These are phyloP conservation scores for Triplophysa bombifrons DNA, from an alignment of 2,797 vertebrate genomes.

Conservation along the genomic window DNA sequence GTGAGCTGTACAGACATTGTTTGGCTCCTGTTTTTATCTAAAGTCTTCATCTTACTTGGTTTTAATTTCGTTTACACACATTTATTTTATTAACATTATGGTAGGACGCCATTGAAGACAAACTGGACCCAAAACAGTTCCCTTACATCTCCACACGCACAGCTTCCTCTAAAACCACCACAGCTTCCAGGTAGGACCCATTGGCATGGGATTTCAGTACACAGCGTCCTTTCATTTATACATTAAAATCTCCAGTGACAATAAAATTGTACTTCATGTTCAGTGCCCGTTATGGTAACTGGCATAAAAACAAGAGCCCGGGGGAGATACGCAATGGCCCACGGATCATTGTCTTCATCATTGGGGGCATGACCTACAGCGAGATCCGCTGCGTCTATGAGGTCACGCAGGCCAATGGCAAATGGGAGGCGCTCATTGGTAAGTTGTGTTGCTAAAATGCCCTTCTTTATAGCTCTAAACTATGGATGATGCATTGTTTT, in stretches of 20 bases:
- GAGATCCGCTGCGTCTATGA: slow-evolving; percentile 98
- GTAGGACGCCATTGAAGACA: slow-evolving; percentile 96
- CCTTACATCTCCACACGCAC: slow-evolving; percentile 95
- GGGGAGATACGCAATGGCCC: slow-evolving; percentile 94
- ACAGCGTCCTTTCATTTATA: neutral
- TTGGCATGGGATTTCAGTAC: slow-evolving; percentile 1
- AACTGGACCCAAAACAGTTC: slow-evolving; percentile 93
- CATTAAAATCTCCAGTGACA: neutral
- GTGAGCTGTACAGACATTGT: slow-evolving; percentile 65
- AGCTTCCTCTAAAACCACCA: slow-evolving; percentile 85
- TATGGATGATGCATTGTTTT: neutral
- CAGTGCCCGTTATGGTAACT: slow-evolving; percentile 97
- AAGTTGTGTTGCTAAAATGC: slow-evolving; percentile 65
- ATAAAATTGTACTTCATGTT: neutral
- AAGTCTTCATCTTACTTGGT: neutral
- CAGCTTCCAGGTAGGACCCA: slow-evolving; percentile 85
- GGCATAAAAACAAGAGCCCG: slow-evolving; percentile 97
- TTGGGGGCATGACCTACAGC: slow-evolving; percentile 90
- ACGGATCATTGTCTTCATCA: slow-evolving; percentile 94
- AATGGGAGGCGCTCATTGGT: slow-evolving; percentile 98
- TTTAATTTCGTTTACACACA: neutral
- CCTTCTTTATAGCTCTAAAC: neutral
- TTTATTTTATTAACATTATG: slow-evolving; percentile 24
- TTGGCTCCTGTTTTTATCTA: slow-evolving; percentile 20
- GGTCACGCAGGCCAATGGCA: slow-evolving; percentile 96